Conservation (phyloP, 53 echinoderm and acorn worm species). For the Patiria pectinifera region DNA sequence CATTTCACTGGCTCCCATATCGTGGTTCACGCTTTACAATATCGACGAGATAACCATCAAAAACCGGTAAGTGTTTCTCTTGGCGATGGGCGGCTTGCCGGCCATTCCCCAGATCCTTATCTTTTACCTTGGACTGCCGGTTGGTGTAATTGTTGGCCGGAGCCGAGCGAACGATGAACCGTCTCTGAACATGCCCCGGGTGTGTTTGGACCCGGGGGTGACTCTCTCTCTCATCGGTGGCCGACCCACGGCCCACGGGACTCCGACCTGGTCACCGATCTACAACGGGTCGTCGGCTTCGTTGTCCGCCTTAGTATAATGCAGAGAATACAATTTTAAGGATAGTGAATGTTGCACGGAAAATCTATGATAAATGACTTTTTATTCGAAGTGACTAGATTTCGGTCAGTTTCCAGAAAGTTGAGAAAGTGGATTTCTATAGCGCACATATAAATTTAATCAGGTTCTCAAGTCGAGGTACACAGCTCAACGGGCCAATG, state of each 20-base stretch:
- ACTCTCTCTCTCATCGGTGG: neutral
- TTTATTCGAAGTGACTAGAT: no score
- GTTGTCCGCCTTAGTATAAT: no score
- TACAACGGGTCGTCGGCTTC: neutral
- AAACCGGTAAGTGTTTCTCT: neutral
- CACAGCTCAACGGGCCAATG: no score
- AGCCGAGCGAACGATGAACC: constrained; percentile 2
- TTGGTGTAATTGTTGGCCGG: neutral
- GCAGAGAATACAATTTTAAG: no score
- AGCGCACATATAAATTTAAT: no score
- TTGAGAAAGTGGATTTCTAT: no score
- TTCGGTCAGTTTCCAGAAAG: no score
- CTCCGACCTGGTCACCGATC: neutral
- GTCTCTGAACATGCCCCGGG: neutral
- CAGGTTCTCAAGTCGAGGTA: no score
- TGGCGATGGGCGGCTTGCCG: neutral
- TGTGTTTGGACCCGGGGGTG: neutral
- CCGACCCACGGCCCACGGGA: neutral
- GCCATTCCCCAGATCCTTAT: neutral
- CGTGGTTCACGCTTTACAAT: neutral
- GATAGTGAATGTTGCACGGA: no score
- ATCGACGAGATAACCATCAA: neutral
- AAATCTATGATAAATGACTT: no score
- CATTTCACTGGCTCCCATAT: no score
- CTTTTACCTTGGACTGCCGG: neutral